A percentile compares a stretch with the other conserved stretches of the same genome.
These are phyloP conservation scores for Siniperca undulata DNA, from an alignment of 2,797 vertebrate species.

Conservation along the genomic window DNA sequence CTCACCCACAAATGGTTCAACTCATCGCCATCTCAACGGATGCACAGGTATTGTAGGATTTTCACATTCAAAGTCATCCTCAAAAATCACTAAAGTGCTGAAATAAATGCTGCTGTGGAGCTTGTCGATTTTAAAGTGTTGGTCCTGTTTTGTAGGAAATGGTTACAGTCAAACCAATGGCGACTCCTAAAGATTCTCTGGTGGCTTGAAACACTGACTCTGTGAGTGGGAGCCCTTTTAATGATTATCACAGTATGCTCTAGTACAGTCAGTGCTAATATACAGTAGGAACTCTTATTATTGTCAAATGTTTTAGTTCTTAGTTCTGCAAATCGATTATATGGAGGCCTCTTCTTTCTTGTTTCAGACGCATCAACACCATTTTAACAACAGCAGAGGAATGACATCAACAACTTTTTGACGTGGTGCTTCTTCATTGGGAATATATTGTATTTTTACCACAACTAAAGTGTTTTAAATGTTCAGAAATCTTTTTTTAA, in stretches of 20 bases:
- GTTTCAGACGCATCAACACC: constrained; percentile 78
- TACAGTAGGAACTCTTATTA: not conserved
- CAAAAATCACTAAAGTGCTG: not conserved
- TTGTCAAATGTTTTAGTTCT: not conserved
- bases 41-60: constrained; percentile 67
- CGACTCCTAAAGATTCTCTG: constrained; percentile 65
- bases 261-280: not conserved
- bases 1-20: constrained; percentile 45
- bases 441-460: constrained; percentile 93
- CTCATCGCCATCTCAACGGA: constrained; percentile 72
- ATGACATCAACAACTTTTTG: constrained; percentile 78
- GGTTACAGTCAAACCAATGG: constrained; percentile 70
- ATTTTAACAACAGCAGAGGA: constrained; percentile 85
- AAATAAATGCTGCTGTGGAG: not conserved
- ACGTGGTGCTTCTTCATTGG: constrained; percentile 92
- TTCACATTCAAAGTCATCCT: not conserved
- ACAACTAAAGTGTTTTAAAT: constrained; percentile 88
- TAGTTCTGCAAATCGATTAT: not conserved
- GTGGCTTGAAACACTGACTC: constrained; percentile 66
- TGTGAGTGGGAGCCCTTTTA: constrained; percentile 58
- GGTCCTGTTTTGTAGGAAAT: constrained; percentile 70
- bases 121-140: not conserved
- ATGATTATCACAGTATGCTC: constrained; percentile 1
- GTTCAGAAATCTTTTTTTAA: constrained; percentile 60
- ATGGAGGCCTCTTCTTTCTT: constrained; percentile 64